Conservation (phyloP, 1,140 invertebrate species). For the Anoplophora glabripennis region DNA sequence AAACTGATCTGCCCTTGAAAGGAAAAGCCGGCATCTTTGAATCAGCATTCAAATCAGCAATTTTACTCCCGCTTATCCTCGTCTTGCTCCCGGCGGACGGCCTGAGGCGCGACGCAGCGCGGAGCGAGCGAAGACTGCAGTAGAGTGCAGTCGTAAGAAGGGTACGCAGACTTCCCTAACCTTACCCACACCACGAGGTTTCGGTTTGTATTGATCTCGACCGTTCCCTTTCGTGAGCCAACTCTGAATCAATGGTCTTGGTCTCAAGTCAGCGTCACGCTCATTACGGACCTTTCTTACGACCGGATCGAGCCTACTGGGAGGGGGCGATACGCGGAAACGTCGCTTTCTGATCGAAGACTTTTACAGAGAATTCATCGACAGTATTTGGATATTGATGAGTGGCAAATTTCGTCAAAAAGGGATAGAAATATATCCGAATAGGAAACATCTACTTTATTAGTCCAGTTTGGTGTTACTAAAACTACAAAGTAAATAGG, state of each 20-base stretch:
- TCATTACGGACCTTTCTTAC: constrained; percentile 7
- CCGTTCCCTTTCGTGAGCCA: constrained; percentile 33
- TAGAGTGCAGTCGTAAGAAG: constrained; percentile 16
- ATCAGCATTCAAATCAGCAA: not conserved
- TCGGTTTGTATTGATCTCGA: constrained; percentile 37
- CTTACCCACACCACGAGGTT: constrained; percentile 38
- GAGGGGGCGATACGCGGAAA: too few relatives aligned
- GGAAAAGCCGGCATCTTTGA: constrained; percentile 5
- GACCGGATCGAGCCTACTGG: not conserved
- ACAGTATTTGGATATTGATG: too few relatives aligned
- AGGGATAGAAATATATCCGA: too few relatives aligned
- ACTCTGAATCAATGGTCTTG: constrained; percentile 33
- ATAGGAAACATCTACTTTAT: too few relatives aligned
- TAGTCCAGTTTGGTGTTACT: too few relatives aligned
- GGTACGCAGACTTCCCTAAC: constrained; percentile 35
- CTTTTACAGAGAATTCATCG: too few relatives aligned
- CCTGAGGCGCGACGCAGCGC: constrained; percentile 9
- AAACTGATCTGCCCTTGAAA: not conserved
- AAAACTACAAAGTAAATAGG: too few relatives aligned
- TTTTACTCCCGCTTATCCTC: constrained; percentile 11
- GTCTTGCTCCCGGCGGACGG: constrained; percentile 1
- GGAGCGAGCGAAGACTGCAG: constrained; percentile 34
- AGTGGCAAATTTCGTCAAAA: too few relatives aligned
- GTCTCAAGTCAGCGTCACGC: constrained; percentile 34
- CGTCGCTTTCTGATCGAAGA: too few relatives aligned